Evolutionary conservation across 1,140 invertebrate species (phyloP).

Genomic region (Nautilus pompilius): DNA sequence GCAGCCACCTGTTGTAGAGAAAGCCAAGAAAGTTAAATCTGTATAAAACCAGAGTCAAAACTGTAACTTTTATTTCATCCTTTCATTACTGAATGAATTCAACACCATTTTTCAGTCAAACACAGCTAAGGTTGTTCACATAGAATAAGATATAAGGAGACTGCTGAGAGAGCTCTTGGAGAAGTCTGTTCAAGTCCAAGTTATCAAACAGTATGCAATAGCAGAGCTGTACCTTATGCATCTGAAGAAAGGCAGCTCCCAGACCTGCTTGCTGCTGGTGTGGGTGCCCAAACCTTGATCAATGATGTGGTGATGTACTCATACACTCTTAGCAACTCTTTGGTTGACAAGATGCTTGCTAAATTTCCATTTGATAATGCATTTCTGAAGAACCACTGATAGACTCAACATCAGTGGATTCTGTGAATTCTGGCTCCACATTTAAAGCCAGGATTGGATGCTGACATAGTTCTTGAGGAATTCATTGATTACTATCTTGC

Average conservation of each 20-base stretch:
- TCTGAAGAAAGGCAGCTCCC: constrained; percentile 2
- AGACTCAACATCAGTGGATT: no score
- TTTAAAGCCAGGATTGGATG: not conserved
- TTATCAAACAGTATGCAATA: not conserved
- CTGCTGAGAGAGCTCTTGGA: no score
- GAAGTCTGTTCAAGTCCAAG: constrained; percentile 5
- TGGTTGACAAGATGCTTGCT: constrained; percentile 1
- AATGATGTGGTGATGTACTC: not conserved
- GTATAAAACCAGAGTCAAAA: not conserved
- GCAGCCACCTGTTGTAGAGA: constrained; percentile 11
- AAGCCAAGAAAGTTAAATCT: constrained; percentile 3
- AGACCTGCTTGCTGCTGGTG: constrained; percentile 4
- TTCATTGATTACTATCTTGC: no score
- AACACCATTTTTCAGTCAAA: constrained; percentile 12
- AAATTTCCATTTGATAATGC: constrained; percentile 8
- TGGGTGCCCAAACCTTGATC: not conserved
- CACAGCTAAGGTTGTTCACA: not conserved
- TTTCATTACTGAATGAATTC: constrained; percentile 16
- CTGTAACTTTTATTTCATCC: constrained; percentile 12
- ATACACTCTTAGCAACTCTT: constrained; percentile 2
- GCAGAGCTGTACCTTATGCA: not conserved
- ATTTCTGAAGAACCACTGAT: not conserved
- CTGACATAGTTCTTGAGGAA: no score
- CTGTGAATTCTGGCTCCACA: no score
- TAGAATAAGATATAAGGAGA: constrained; percentile 6